Conservation (phyloP, 2,888 invertebrate genomes). For the Schizaphis graminum region DNA sequence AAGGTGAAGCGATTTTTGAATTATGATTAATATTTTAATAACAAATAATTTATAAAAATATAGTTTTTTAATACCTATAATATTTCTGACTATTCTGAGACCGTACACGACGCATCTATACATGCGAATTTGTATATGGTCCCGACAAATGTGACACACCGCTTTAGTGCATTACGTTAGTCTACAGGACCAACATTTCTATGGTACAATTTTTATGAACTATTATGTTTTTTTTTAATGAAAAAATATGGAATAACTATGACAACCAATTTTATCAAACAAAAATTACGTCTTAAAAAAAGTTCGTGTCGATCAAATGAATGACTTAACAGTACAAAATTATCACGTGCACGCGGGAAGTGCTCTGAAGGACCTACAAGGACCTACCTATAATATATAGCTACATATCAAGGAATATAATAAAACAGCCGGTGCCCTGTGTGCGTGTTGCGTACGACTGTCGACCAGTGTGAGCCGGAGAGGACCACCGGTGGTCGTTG, state of each 20-base stretch:
- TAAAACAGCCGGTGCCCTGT: not conserved
- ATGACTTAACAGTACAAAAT: not conserved
- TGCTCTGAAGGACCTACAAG: not conserved
- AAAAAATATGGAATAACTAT: not conserved
- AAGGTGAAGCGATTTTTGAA: not conserved
- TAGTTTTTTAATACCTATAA: too few relatives aligned
- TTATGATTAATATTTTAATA: not conserved
- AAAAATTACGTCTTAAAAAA: not conserved
- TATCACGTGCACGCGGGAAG: not conserved
- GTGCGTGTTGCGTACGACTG: not conserved
- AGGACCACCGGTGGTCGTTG: conserved; percentile 22
- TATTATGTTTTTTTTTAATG: not conserved
- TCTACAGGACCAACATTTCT: too few relatives aligned
- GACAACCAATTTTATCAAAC: not conserved
- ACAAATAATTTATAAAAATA: not conserved
- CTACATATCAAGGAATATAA: not conserved
- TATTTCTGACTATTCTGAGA: too few relatives aligned
- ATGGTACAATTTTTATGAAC: not conserved
- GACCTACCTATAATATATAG: not conserved
- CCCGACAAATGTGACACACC: not conserved
- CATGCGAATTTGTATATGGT: not conserved
- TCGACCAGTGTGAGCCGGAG: not conserved
- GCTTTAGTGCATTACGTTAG: not conserved
- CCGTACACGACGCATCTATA: not conserved
- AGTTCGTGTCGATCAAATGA: not conserved